Evolutionary conservation across 2,888 invertebrate species (phyloP).

Genomic region (Zonitis immaculata): DNA sequence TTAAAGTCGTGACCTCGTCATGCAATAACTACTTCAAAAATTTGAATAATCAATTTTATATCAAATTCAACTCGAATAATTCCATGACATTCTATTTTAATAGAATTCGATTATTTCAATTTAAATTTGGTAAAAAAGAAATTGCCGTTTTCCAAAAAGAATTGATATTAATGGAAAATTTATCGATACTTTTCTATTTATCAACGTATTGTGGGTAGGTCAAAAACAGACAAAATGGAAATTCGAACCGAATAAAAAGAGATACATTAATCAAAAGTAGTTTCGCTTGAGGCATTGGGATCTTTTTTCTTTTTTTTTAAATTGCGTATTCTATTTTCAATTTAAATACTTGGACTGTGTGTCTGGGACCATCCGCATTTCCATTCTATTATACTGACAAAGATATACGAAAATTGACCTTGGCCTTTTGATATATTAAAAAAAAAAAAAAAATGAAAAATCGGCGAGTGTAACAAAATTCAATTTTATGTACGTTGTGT

Average conservation of each 20-base stretch:
- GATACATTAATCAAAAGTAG: slow-evolving; percentile 34
- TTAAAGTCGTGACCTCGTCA: neutral
- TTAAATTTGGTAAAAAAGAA: no score
- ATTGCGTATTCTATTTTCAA: slow-evolving; percentile 27
- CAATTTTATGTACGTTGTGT: no score
- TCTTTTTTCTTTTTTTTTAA: no score
- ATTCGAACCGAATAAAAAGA: slow-evolving; percentile 28
- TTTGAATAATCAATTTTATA: neutral
- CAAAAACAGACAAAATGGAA: slow-evolving; percentile 24
- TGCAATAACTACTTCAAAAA: neutral
- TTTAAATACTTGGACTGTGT: slow-evolving; percentile 24
- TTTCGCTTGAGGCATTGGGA: slow-evolving; percentile 24
- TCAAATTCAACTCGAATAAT: no score
- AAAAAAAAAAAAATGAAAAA: no score
- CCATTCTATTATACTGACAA: neutral
- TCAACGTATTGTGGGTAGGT: slow-evolving; percentile 16
- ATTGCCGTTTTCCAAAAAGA: no score
- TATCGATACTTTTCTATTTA: slow-evolving; percentile 12
- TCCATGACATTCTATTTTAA: no score
- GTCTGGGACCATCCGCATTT: slow-evolving; percentile 15
- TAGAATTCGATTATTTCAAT: no score
- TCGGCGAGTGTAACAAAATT: no score
- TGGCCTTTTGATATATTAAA: neutral
- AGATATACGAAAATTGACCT: neutral
- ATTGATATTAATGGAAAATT: slow-evolving; percentile 13